Conservation (phyloP, 2,888 invertebrate genomes). For the Frankliniella intonsa region DNA sequence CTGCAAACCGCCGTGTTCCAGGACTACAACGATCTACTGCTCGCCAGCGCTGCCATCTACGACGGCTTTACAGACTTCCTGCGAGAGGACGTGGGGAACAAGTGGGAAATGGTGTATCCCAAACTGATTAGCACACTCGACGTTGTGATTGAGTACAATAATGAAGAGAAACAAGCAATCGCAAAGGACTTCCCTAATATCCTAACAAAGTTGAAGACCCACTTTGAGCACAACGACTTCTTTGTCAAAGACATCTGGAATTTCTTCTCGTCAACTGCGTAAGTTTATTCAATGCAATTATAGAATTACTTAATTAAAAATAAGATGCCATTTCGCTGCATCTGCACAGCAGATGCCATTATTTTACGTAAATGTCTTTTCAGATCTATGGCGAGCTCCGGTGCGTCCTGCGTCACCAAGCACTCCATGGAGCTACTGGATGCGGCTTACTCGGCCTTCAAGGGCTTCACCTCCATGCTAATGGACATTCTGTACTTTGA, state of each 20-base stretch:
- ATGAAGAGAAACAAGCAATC: slow-evolving; percentile 35
- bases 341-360: not conserved
- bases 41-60: slow-evolving; percentile 33
- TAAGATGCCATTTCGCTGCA: not conserved
- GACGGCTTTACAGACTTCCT: slow-evolving; percentile 28
- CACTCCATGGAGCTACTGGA: slow-evolving; percentile 31
- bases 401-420: slow-evolving; percentile 32
- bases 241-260: slow-evolving; percentile 39
- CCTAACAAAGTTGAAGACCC: slow-evolving; percentile 33
- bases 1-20: slow-evolving; percentile 33
- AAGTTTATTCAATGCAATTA: slow-evolving; percentile 28
- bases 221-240: slow-evolving; percentile 40
- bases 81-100: slow-evolving; percentile 36
- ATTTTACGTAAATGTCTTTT: not conserved
- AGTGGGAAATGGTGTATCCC: slow-evolving; percentile 32
- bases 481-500: slow-evolving; percentile 31
- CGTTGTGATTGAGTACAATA: slow-evolving; percentile 33
- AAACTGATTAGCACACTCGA: slow-evolving; percentile 32
- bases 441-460: slow-evolving; percentile 26
- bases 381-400: slow-evolving; percentile 33
- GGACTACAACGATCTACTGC: slow-evolving; percentile 35
- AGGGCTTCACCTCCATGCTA: slow-evolving; percentile 23
- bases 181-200: slow-evolving; percentile 37
- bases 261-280: slow-evolving; percentile 33
- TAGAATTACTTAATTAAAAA: too few species aligned